Percentiles rank a stretch among this genome's conserved stretches.
These are phyloP conservation scores for Papilio polytes DNA, from an alignment of 1,140 invertebrate species.

Conservation along the genomic window DNA sequence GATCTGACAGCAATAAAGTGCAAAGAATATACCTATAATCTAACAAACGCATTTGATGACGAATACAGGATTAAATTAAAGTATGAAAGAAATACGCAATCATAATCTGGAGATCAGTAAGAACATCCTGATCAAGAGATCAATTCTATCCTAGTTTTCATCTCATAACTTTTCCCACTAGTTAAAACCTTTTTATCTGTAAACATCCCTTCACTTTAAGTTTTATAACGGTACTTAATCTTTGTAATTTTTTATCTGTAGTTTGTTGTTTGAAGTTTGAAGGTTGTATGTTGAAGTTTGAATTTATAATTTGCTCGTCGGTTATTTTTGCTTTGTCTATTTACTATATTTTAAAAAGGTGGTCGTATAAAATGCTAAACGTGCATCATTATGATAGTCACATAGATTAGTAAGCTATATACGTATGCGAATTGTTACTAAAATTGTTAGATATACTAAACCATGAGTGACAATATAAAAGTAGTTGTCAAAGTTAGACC, in stretches of 20 bases:
- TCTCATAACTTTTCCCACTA: neutral
- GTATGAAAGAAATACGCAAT: too few species aligned
- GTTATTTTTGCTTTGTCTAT: constrained; percentile 59
- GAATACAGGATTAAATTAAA: neutral
- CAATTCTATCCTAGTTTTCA: neutral
- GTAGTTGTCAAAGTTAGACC: constrained; percentile 91
- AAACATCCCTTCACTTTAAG: neutral
- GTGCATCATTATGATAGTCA: constrained; percentile 38
- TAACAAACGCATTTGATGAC: neutral
- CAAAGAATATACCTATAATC: neutral
- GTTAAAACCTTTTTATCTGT: neutral
- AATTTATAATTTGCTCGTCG: constrained; percentile 55
- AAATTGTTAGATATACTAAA: constrained; percentile 39
- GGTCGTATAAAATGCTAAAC: constrained; percentile 43
- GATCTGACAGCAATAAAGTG: neutral
- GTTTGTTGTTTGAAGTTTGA: constrained; percentile 35
- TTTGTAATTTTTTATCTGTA: constrained; percentile 11
- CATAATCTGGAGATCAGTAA: too few species aligned
- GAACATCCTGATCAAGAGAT: too few species aligned
- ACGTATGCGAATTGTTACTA: neutral
- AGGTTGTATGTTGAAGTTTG: constrained; percentile 37
- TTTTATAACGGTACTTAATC: neutral
- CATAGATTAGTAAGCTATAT: constrained; percentile 24
- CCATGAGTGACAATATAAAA: constrained; percentile 87
- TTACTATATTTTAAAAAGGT: constrained; percentile 26